These are phyloP conservation scores for Poecilia picta DNA, from an alignment of 2,797 vertebrate genomes.

Conservation along the genomic window DNA sequence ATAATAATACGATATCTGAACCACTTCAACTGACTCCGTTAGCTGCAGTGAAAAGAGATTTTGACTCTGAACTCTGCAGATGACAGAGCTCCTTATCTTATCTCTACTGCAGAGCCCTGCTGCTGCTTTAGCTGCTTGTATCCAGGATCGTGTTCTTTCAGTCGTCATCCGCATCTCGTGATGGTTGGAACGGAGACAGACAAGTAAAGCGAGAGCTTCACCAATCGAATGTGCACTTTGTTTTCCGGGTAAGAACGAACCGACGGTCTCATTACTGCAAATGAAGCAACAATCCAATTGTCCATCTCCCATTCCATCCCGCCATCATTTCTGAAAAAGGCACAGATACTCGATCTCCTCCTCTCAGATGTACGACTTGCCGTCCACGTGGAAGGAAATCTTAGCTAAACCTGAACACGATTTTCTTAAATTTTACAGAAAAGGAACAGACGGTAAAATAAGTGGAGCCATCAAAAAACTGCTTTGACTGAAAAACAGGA, in stretches of 20 bases:
- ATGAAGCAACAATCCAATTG: not conserved
- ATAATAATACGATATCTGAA: conserved; percentile 2
- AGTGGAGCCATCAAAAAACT: not conserved
- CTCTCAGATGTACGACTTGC: not conserved
- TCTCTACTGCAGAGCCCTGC: not conserved
- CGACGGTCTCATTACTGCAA: not conserved
- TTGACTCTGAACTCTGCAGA: not conserved
- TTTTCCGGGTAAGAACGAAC: not conserved
- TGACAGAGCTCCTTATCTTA: not conserved
- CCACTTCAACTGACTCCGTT: not conserved
- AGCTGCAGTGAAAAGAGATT: not conserved
- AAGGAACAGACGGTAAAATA: not conserved
- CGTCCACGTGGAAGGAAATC: conserved; percentile 17
- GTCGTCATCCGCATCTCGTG: not conserved
- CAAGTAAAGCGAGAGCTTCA: not conserved
- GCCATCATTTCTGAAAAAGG: not conserved
- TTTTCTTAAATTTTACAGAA: conserved; percentile 8
- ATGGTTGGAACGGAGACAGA: not conserved
- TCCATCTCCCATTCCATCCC: not conserved
- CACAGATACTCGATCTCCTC: not conserved
- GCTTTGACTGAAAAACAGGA: not conserved
- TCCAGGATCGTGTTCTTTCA: not conserved
- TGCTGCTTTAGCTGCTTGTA: not conserved
- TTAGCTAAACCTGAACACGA: conserved; percentile 35
- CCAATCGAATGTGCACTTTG: not conserved